Conservation (phyloP, 2,888 invertebrate species). For the Tuta absoluta region DNA sequence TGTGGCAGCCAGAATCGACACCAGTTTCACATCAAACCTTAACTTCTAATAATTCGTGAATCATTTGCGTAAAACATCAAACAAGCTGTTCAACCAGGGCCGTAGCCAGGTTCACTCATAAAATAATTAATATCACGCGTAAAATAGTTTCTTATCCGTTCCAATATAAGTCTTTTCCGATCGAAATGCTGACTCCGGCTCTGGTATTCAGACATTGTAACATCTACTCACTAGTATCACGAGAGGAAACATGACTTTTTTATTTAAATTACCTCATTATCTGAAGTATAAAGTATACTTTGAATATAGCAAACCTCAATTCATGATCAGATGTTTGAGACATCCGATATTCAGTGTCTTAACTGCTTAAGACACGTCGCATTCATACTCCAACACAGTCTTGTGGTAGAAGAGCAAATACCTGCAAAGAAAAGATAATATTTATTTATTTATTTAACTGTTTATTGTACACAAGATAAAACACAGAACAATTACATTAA, state of each 20-base stretch:
- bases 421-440: slow-evolving; percentile 78
- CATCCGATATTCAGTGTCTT: slow-evolving; percentile 25
- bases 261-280: slow-evolving; percentile 33
- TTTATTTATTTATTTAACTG: background rate
- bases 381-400: slow-evolving; percentile 93
- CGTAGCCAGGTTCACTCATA: background rate
- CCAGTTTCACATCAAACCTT: slow-evolving; percentile 63
- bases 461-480: too few relatives aligned
- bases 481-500: too few relatives aligned
- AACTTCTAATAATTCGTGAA: slow-evolving; percentile 71
- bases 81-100: slow-evolving; percentile 41
- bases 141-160: background rate
- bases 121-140: background rate
- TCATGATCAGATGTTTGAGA: slow-evolving; percentile 22
- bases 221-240: slow-evolving; percentile 74
- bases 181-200: slow-evolving; percentile 2
- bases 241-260: slow-evolving; percentile 61
- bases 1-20: background rate
- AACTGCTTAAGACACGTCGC: slow-evolving; percentile 43
- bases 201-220: slow-evolving; percentile 44
- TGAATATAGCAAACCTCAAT: slow-evolving; percentile 33
- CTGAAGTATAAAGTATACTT: slow-evolving; percentile 36
- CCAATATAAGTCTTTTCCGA: background rate
- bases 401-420: slow-evolving; percentile 98
- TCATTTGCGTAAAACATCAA: slow-evolving; percentile 56